Percentiles rank a stretch among this genome's conserved stretches.
These are phyloP conservation scores for Rhynchonycteris naso DNA, from an alignment of 2,797 vertebrate species.

Conservation along the genomic window DNA sequence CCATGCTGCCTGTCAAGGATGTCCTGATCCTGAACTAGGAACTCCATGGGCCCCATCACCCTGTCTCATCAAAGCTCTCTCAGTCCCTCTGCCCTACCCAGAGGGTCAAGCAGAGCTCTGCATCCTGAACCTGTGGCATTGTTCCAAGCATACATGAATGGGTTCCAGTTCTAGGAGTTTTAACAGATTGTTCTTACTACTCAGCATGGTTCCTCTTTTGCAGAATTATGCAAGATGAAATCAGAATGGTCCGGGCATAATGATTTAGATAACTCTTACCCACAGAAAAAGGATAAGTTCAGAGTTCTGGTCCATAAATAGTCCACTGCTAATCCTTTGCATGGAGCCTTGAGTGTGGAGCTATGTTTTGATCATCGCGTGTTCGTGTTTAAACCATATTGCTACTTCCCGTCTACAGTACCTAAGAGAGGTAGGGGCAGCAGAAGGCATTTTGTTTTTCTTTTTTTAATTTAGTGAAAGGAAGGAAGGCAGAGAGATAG, in stretches of 20 bases:
- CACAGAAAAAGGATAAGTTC: neutral
- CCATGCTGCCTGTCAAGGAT: neutral
- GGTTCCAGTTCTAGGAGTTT: neutral
- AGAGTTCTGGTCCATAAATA: neutral
- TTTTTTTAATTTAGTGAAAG: too few species aligned
- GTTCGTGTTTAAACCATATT: neutral
- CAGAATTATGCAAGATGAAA: neutral
- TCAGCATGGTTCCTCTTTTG: neutral
- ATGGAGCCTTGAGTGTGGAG: neutral
- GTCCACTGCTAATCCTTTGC: neutral
- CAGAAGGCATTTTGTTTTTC: too few species aligned
- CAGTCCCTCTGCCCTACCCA: neutral
- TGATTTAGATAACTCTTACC: neutral
- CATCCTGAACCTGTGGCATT: neutral
- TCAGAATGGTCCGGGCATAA: neutral
- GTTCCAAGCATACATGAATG: neutral
- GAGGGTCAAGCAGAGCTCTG: neutral
- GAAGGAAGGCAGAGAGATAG: too few species aligned
- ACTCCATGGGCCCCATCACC: neutral
- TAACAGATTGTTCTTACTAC: neutral
- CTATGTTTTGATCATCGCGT: neutral
- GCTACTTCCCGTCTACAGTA: neutral
- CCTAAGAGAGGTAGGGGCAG: too few species aligned
- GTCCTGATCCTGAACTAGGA: neutral
- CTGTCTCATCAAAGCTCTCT: neutral